These are phyloP conservation scores for Patiria pectinifera DNA, from an alignment of 53 echinoderm and acorn worm species.

Conservation along the genomic window DNA sequence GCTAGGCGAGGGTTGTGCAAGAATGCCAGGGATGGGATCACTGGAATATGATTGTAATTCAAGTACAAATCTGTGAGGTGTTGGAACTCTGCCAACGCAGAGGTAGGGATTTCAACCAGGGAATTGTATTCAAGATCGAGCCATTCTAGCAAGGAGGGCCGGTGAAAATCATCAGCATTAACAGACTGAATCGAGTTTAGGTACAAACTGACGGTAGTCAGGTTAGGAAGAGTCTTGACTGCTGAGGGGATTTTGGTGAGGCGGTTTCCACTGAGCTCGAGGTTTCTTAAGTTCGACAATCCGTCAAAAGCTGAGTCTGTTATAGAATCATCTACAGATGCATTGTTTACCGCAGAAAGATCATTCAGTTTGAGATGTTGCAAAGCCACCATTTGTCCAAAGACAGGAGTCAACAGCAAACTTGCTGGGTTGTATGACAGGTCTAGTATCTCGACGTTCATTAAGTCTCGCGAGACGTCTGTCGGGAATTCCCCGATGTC, in stretches of 20 bases:
- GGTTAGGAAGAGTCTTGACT: background rate
- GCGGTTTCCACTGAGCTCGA: constrained; percentile 1
- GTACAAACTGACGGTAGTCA: background rate
- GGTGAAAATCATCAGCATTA: constrained; percentile 4
- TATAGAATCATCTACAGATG: background rate
- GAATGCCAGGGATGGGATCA: constrained; percentile 27
- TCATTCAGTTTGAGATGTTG: background rate
- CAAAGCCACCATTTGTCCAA: constrained; percentile 4
- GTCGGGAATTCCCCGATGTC: constrained; percentile 15
- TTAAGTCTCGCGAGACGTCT: constrained; percentile 12
- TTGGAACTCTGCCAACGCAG: background rate
- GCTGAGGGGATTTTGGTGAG: constrained; percentile 17
- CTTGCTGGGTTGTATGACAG: constrained; percentile 9
- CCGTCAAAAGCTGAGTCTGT: constrained; percentile 19
- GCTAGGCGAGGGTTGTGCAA: background rate
- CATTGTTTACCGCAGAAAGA: background rate
- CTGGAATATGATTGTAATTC: background rate
- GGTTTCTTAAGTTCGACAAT: constrained; percentile 1
- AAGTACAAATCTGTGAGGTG: background rate
- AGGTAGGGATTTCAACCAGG: constrained; percentile 1
- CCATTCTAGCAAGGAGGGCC: background rate
- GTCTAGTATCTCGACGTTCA: constrained; percentile 3
- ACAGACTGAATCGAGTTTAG: constrained; percentile 27
- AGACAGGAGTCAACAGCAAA: background rate
- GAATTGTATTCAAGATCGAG: background rate